Base-by-base conservation (phyloP, 2,113 vertebrate species). In the Gopherus evgoodei region DNA sequence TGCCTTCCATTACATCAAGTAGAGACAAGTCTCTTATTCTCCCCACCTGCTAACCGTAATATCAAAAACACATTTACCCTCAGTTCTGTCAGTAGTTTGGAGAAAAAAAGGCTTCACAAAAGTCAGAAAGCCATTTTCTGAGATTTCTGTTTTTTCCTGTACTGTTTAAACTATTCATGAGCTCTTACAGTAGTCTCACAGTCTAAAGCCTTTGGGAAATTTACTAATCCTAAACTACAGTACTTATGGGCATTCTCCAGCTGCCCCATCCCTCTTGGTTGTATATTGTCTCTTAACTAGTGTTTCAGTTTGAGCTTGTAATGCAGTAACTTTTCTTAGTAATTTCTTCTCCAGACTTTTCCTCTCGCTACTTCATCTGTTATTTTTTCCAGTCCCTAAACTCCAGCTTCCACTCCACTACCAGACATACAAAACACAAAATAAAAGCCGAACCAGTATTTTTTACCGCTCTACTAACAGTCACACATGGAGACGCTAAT, bases 221-320 rank as follows among this genome's bases (percentile, higher is more conserved):
- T 56, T 52, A 91, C 78, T 92, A 79, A 93, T 49, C 80, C 95
- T 90, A 92, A 91, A 89, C 80, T 84, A 76, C 85, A 31, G 93
- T 93, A 81, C 27, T 89, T 93, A 82, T 11, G 62, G 44, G 52
- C 82, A 90, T 89, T 86, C 54, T 27, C 72, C 57, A 94, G 69
- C 72, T 91, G 91, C 93, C 84, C 31, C 62, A 75, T 88, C 50
- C 87, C 35, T 93, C 29, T 93, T 53, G 75, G 50, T 35, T 95
- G 83, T 91, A 50, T 10, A 35, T 49, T 91, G 38, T 89, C 31
- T 93, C 81, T 81, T 14, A 94, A 91, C 50, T 87, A 90, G 29
- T 35, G 47, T 90, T 96, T 96, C 83, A 90, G 16, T 19, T 62
- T 78, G 27, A 95, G 19, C 25, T 29, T 11, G 21, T 50, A 87